These are phyloP conservation scores for Netelia inedita DNA, from an alignment of 2,888 invertebrate species.

Conservation along the genomic window DNA sequence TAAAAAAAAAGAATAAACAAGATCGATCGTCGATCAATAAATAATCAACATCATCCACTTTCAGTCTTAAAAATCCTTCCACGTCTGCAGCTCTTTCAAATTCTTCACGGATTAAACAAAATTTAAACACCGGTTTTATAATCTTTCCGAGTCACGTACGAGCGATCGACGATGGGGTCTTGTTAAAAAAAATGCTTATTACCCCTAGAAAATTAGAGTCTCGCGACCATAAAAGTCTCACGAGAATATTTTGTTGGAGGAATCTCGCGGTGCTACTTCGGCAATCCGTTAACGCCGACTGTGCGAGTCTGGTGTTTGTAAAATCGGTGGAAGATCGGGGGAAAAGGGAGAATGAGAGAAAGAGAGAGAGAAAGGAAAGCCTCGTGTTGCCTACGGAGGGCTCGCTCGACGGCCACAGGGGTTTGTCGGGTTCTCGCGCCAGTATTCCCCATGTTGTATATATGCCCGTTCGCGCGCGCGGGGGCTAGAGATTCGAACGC, in stretches of 20 bases:
- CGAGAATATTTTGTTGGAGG: constrained; percentile 30
- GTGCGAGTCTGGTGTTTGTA: constrained; percentile 53
- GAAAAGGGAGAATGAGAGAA: constrained; percentile 35
- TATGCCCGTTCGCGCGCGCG: constrained; percentile 22
- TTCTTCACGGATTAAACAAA: neutral
- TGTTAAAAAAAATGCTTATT: constrained; percentile 6
- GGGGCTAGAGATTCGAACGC: constrained; percentile 21
- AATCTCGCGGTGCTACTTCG: constrained; percentile 54
- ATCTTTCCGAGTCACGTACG: constrained; percentile 28
- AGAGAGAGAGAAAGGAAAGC: constrained; percentile 44
- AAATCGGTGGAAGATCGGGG: constrained; percentile 45
- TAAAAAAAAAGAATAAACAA: neutral
- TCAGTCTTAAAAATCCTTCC: neutral
- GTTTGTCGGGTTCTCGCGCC: constrained; percentile 31
- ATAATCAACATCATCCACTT: neutral
- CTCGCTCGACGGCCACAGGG: constrained; percentile 40
- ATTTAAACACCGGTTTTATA: neutral
- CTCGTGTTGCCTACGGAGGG: constrained; percentile 49
- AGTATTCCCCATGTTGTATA: constrained; percentile 70
- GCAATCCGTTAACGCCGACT: constrained; percentile 66
- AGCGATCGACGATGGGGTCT: constrained; percentile 8
- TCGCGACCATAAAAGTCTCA: constrained; percentile 43
- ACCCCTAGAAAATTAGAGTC: constrained; percentile 6
- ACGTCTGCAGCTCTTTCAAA: neutral
- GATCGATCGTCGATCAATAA: constrained; percentile 26